phyloP scores from a whole-genome alignment of 2,888 invertebrate species.

The Epinotia demarniana region DNA sequence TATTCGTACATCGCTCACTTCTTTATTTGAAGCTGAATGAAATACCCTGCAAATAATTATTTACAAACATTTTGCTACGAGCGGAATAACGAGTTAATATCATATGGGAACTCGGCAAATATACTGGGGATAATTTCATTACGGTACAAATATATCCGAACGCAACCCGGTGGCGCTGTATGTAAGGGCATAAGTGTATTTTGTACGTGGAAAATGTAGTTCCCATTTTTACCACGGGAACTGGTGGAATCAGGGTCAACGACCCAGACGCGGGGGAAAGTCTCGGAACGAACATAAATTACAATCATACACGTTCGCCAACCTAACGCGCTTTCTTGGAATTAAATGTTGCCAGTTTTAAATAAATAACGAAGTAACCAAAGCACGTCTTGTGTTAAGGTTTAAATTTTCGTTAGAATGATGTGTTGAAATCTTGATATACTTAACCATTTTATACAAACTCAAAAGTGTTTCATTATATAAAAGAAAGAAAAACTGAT shows the following conservation, averaged over 20 bases:
- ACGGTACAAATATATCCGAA: slow-evolving; percentile 9
- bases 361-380: slow-evolving; percentile 12
- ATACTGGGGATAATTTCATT: slow-evolving; percentile 41
- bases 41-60: slow-evolving; percentile 32
- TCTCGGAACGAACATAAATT: slow-evolving; percentile 46
- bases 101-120: slow-evolving; percentile 33
- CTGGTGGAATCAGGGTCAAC: slow-evolving; percentile 21
- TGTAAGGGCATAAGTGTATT: not conserved
- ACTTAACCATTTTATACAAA: not conserved
- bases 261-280: slow-evolving; percentile 43
- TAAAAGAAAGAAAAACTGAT: not conserved
- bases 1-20: slow-evolving; percentile 26
- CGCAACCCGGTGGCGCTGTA: slow-evolving; percentile 13
- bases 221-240: slow-evolving; percentile 17
- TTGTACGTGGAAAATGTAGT: slow-evolving; percentile 18
- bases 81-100: slow-evolving; percentile 40
- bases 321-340: slow-evolving; percentile 34
- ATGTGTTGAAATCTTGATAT: not conserved
- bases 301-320: slow-evolving; percentile 42
- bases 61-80: slow-evolving; percentile 33
- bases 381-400: not conserved
- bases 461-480: not conserved
- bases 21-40: slow-evolving; percentile 29
- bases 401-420: not conserved
- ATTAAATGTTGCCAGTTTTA: slow-evolving; percentile 37